Conservation (phyloP, 2,797 vertebrate genomes). For the Bryconaethiops microstoma region DNA sequence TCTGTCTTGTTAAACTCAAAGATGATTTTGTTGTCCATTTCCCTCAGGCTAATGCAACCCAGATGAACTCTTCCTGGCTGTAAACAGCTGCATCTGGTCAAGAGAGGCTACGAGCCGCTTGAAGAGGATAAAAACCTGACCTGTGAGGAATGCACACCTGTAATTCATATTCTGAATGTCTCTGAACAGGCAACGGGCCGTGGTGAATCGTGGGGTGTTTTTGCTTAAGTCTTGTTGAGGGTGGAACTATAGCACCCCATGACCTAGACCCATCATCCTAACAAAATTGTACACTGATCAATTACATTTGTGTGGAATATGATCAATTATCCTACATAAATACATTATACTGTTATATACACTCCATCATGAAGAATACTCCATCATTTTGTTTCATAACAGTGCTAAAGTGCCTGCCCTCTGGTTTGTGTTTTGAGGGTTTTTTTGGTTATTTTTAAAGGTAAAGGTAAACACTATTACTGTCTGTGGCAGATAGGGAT, state of each 20-base stretch:
- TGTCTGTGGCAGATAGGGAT: no score
- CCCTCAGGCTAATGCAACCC: neutral
- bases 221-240: neutral
- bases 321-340: no score
- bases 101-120: neutral
- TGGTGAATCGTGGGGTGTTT: neutral
- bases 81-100: constrained; percentile 16
- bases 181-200: neutral
- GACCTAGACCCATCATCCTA: no score
- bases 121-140: constrained; percentile 29
- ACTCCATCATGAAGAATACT: no score
- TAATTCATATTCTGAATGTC: constrained; percentile 26
- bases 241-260: neutral
- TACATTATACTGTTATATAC: no score
- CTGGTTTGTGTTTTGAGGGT: no score
- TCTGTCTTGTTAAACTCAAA: neutral
- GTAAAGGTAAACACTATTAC: no score
- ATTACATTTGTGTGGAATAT: no score
- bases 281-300: no score
- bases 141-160: constrained; percentile 48
- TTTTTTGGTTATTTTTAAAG: no score
- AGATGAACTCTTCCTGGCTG: neutral
- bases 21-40: neutral
- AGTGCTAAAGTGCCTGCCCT: no score
- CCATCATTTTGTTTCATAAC: no score